A percentile compares a stretch with the other conserved stretches of the same genome.
phyloP scores from a whole-genome alignment of 2,797 vertebrate species.

The Gephyroberyx darwinii region DNA sequence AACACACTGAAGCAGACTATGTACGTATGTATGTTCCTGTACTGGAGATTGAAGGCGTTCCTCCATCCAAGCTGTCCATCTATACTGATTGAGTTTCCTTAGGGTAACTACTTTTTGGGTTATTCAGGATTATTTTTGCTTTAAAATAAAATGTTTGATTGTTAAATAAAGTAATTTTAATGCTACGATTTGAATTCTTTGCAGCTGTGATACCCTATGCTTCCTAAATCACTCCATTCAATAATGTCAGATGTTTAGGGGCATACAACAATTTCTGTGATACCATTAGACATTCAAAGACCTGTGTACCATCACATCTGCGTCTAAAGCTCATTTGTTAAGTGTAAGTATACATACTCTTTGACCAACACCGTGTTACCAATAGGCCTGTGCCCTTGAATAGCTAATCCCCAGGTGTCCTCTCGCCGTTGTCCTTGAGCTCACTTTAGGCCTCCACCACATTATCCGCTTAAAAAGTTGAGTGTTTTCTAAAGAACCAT shows the following conservation, averaged over 20 bases:
- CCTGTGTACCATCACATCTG: background rate
- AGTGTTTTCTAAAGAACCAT: constrained; percentile 59
- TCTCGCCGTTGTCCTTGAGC: constrained; percentile 16
- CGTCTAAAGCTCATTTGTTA: background rate
- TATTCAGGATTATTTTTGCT: no score
- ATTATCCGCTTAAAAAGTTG: constrained; percentile 26
- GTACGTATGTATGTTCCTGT: constrained; percentile 11
- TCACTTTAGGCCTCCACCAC: constrained; percentile 5
- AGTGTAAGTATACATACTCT: background rate
- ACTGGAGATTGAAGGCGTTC: background rate
- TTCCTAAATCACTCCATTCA: no score
- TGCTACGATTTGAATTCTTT: no score
- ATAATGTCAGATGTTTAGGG: no score
- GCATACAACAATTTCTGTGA: no score
- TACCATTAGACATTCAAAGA: no score
- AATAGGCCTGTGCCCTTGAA: background rate
- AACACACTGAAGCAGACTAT: constrained; percentile 2
- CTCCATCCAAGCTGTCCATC: background rate
- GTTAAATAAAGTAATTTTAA: no score
- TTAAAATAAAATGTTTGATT: no score
- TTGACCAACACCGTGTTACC: background rate
- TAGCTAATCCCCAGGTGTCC: background rate
- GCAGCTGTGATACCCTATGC: no score
- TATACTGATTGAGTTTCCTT: background rate
- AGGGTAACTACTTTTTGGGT: background rate